Base-by-base conservation (phyloP, 2,113 vertebrate species). In the Gopherus evgoodei region DNA sequence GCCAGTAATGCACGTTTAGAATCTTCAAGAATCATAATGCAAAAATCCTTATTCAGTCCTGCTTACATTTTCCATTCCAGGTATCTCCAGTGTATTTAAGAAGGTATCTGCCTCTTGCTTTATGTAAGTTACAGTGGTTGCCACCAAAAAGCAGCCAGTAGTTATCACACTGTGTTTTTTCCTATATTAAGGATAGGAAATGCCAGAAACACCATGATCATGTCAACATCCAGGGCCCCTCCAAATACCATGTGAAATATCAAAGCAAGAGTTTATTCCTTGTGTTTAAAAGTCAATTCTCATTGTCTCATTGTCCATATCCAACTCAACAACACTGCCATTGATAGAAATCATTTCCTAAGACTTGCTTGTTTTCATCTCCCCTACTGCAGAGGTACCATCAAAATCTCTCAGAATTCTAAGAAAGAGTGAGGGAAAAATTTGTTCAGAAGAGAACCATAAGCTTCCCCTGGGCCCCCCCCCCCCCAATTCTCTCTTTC, bases 181-280 rank as follows among this genome's bases (percentile, higher is more conserved):
- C 96, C 96, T 97, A 90, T 96, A 89, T 90, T 94, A 95, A 96
- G 92, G 92, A 92, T 88, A 97, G 97, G 93, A 97, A 97, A 97
- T 97, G 92, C 94, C 93, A 91, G 81, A 95, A 95, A 96, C 96
- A 93, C 93, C 96, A 94, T 91, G 92, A 96, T 92, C 93, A 96
- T 96, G 94, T 96, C 95, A 95, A 97, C 95, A 95, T 94, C 94
- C 95, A 92, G 93, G 96, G 91, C 92, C 95, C 93, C 96, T 97
- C 95, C 93, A 95, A 96, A 96, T 86, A 86, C 96, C 96, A 97
- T 96, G 97, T 95, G 94, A 96, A 97, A 81, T 93, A 95, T 94
- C 86, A 96, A 97, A 95, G 94, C 95, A 96, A 97, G 88, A 90
- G 91, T 88, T 95, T 89, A 95, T 97, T 97, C 90, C 91, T 97